Evolutionary conservation across 2,888 invertebrate genomes (phyloP).

Genomic region (Melipona bicolor): DNA sequence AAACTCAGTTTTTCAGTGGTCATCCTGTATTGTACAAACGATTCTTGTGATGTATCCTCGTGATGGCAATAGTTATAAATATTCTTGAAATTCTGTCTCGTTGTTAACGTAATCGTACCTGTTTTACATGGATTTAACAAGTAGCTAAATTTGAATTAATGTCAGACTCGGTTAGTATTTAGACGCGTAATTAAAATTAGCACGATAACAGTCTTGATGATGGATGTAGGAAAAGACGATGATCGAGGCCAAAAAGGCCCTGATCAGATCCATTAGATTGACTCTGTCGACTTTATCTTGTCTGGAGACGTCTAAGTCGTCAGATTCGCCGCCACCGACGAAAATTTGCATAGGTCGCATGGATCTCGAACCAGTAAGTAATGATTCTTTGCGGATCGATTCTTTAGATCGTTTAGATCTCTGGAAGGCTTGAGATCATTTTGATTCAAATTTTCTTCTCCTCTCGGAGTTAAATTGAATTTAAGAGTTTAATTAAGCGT

Average conservation of each 20-base stretch:
- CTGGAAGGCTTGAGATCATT: background rate
- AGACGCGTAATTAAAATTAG: conserved; percentile 52
- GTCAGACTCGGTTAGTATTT: conserved; percentile 7
- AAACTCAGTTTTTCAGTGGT: too few relatives aligned
- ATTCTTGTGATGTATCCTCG: too few relatives aligned
- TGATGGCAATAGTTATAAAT: too few relatives aligned
- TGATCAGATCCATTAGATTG: conserved; percentile 78
- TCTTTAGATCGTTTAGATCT: fast-evolving
- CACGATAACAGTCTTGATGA: conserved; percentile 72
- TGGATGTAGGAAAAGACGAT: conserved; percentile 78
- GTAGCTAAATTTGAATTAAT: background rate
- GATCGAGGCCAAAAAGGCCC: conserved; percentile 75
- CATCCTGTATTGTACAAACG: too few relatives aligned
- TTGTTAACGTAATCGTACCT: too few relatives aligned
- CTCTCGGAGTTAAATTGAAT: too few relatives aligned
- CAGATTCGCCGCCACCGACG: conserved; percentile 80
- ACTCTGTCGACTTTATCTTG: conserved; percentile 80
- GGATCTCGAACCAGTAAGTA: conserved; percentile 65
- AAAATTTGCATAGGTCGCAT: conserved; percentile 74
- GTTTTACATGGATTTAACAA: background rate
- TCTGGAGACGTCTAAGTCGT: conserved; percentile 75
- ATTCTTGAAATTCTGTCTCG: too few relatives aligned
- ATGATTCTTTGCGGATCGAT: background rate
- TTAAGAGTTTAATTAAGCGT: too few relatives aligned
- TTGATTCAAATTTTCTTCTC: too few relatives aligned